Base-by-base conservation (phyloP, 2,113 vertebrate species). In the Rhinoderma darwinii region DNA sequence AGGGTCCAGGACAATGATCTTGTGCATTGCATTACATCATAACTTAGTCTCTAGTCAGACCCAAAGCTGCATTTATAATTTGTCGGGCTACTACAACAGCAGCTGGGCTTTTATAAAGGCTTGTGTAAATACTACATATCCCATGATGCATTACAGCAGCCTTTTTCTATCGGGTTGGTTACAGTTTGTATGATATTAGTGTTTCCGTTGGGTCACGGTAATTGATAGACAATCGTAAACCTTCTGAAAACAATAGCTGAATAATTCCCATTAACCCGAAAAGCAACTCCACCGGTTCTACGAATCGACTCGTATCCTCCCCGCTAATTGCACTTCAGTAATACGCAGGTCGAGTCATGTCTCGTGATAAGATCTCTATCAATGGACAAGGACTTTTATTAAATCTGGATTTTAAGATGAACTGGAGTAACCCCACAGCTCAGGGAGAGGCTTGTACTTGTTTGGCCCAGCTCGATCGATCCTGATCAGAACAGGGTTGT, bases 251-350 rank as follows among this genome's bases (percentile, higher is more conserved):
- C 73, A 76, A 76, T 76, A 17, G 25, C 27, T 51, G n/a, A 2
- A 32, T 77, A 77, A 77, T 50, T n/a, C 27, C 51, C 43, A 32
- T 18, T 22, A 51, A 25, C 39, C 9, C 25, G 4, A 25, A 56
- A 81, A 41, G 54, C 22, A 11, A 75, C 18, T 20, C 9, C 75
- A 84, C 83, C 39, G 83, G 83, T 84, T 59, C 35, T 18, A 22
- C 70, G 3, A 43, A 70, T 27, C n/a, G 35, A 54, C 37, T 59
- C 11, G 5, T 32, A 37, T 59, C 51, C 51, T 39, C 14, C 61
- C 66, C 11, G 70, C 37, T 43, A 59, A 43, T 75, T 43, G 15
- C 47, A 15, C 44, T 12, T 37, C 5, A 84, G 27, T 72, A 56
- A 39, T n/a, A 4, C 63, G 25, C 82, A 32, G 32, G 83, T 11